Evolutionary conservation across 2,113 vertebrate genomes (phyloP), one percentile per base, ranked within the genome.

Genomic region (Bubo scandiacus): DNA sequence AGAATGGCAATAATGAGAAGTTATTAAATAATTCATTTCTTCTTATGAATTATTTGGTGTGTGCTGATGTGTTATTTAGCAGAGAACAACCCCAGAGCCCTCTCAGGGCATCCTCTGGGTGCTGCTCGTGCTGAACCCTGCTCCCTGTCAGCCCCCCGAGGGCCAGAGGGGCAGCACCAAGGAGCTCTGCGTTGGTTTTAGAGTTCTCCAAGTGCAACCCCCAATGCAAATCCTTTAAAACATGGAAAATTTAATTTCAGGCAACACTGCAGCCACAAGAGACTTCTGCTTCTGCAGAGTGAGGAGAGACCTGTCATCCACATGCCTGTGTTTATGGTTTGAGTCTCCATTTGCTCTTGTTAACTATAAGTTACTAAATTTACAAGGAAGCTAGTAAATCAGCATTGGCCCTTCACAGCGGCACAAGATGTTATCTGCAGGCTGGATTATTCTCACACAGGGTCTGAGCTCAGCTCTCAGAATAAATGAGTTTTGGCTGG

Each of bases 1-100:
- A 96, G 85, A 65, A 74, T 85, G 78, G 79, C 58, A 77, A 66
- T 77, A 93, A 92, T 6, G 38, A 87, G 62, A 58, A 29, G 71
- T 38, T 70, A 42, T 45, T 96, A 54, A 92, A 96, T 95, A 94
- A 96, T 93, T 90, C 3, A 88, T 90, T 68, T 61, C 25, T 79
- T 47, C 68, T 61, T 40, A 90, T 89, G 36, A 88, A 91, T 91
- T 93, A 94, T 94, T 92, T 0, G 20, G 7, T 26, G 45, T 66
- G 27, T 58, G 89, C 62, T 65, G 59, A 27, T 38, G 57, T 51
- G 65, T 42, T 89, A n/a, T 21, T 92, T 72, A 88, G 54, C 70
- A 90, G 57, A 66, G 72, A 89, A n/a, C 27, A 61, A 12, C 81
- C 58, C 63, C 6, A 2, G 67, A 87, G 22, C 36, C 42, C 38